These are phyloP conservation scores for Apantesis nais DNA, from an alignment of 2,888 invertebrate genomes.

Conservation along the genomic window DNA sequence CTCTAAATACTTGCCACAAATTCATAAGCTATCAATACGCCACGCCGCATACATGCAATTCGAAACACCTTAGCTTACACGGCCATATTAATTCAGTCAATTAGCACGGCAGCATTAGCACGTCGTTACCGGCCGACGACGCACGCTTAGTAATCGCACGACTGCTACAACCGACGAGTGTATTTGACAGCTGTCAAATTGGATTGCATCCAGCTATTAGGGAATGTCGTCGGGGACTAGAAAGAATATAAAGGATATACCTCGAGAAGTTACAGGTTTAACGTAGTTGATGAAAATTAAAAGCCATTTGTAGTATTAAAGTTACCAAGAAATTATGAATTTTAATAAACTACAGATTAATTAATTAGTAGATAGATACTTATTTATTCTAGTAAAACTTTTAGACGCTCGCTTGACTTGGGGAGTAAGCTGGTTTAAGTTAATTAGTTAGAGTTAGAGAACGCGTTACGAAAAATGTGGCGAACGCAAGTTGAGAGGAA, in stretches of 20 bases:
- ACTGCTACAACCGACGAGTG: conserved; percentile 77
- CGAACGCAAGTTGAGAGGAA: too few species aligned
- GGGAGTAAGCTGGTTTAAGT: too few species aligned
- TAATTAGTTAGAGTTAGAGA: too few species aligned
- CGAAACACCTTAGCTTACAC: conserved; percentile 59
- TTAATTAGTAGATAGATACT: background rate
- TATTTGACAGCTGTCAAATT: conserved; percentile 84
- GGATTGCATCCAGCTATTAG: conserved; percentile 82
- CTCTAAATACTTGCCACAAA: conserved; percentile 3
- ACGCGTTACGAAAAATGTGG: too few species aligned
- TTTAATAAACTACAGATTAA: background rate
- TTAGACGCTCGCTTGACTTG: too few species aligned
- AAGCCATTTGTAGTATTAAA: background rate
- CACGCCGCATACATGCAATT: conserved; percentile 22
- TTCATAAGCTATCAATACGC: conserved; percentile 23
- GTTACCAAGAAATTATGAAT: too few species aligned
- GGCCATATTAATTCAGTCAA: conserved; percentile 64
- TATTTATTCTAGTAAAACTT: too few species aligned
- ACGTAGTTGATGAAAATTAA: background rate
- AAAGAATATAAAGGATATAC: conserved; percentile 55
- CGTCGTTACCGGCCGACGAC: conserved; percentile 70
- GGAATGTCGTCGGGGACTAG: conserved; percentile 63
- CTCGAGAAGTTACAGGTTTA: background rate
- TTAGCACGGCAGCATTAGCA: conserved; percentile 68
- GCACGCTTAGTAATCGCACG: conserved; percentile 69